A percentile compares a stretch with the other conserved stretches of the same genome.
Evolutionary conservation across 2,113 vertebrate genomes (phyloP).

Genomic region (Oncorhynchus nerka): DNA sequence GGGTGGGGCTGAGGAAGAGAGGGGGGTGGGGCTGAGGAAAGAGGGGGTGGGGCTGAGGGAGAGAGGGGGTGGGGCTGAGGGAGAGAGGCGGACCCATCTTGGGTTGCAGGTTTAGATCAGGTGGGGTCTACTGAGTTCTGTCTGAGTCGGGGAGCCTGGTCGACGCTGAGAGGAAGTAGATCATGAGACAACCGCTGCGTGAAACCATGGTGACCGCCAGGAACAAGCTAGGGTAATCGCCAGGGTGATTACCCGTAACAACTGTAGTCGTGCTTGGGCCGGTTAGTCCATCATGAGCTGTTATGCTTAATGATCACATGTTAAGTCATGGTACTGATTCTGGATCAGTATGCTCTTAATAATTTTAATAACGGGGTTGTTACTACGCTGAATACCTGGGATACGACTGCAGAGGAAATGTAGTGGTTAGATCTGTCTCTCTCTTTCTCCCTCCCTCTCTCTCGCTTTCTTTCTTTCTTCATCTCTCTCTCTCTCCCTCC

Average conservation of each 20-base stretch:
- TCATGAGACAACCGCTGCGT: background rate
- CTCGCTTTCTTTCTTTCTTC: too few relatives aligned
- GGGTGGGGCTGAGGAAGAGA: background rate
- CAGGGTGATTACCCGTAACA: too few relatives aligned
- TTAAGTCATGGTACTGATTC: background rate
- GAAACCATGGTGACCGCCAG: background rate
- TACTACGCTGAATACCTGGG: too few relatives aligned
- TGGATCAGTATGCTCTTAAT: background rate
- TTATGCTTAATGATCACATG: background rate
- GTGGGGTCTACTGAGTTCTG: background rate
- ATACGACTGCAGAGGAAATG: background rate
- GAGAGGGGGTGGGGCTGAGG: background rate
- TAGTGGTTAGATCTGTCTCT: background rate
- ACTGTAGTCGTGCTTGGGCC: too few relatives aligned
- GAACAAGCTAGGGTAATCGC: background rate
- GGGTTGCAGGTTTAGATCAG: background rate
- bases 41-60: too few relatives aligned
- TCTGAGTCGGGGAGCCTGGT: background rate
- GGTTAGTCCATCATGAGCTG: background rate
- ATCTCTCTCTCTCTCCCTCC: background rate
- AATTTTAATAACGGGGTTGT: background rate
- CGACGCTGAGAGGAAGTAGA: background rate
- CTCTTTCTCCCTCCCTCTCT: background rate
- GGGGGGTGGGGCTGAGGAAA: too few relatives aligned
- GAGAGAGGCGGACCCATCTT: background rate